phyloP scores from a whole-genome alignment of 1,140 invertebrate species.

The Dinoponera quadriceps region DNA sequence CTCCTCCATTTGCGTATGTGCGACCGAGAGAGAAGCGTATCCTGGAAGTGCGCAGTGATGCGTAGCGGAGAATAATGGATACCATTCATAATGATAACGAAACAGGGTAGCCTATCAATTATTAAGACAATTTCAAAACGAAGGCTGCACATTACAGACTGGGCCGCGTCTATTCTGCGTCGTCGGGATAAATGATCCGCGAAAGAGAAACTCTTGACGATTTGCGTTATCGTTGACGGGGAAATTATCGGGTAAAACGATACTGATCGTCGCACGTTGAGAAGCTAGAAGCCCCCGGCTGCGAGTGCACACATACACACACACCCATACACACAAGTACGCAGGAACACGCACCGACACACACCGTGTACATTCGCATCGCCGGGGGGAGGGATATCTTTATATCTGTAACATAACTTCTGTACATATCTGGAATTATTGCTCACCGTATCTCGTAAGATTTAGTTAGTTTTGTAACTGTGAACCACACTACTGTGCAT shows the following conservation, averaged over 20 bases:
- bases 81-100: slow-evolving; percentile 82
- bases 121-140: slow-evolving; percentile 77
- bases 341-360: too few species aligned
- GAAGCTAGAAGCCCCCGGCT: slow-evolving; percentile 32
- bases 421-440: slow-evolving; percentile 86
- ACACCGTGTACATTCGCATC: slow-evolving; percentile 65
- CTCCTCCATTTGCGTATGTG: slow-evolving; percentile 35
- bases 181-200: slow-evolving; percentile 61
- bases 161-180: slow-evolving; percentile 62
- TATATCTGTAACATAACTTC: slow-evolving; percentile 84
- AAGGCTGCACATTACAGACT: slow-evolving; percentile 68
- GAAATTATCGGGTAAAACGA: slow-evolving; percentile 45
- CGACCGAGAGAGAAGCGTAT: slow-evolving; percentile 20
- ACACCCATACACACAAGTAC: too few species aligned
- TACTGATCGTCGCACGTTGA: slow-evolving; percentile 57
- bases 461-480: slow-evolving; percentile 85
- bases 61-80: slow-evolving; percentile 68
- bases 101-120: slow-evolving; percentile 86
- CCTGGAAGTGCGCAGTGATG: slow-evolving; percentile 49
- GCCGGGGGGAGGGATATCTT: slow-evolving; percentile 74
- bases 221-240: slow-evolving; percentile 24
- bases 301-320: slow-evolving; percentile 22
- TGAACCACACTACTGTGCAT: slow-evolving; percentile 75
- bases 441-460: slow-evolving; percentile 84
- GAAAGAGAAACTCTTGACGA: slow-evolving; percentile 51